A percentile compares a stretch with the other conserved stretches of the same genome.
phyloP scores from a whole-genome alignment of 2,797 vertebrate genomes.

The Coracias cyanogaster region DNA sequence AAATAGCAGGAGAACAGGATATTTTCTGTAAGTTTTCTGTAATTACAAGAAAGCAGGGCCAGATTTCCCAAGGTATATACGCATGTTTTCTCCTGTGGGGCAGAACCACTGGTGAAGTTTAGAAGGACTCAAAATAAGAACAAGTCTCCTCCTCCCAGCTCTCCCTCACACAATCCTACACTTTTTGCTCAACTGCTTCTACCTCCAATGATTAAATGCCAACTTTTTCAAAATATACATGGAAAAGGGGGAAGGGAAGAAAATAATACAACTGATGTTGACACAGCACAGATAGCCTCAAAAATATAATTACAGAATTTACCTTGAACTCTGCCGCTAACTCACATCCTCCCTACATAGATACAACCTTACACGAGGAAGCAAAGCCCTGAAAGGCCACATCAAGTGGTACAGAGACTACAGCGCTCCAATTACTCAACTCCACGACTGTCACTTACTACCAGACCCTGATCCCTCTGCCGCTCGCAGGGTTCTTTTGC shows the following conservation, averaged over 20 bases:
- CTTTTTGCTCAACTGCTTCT: neutral
- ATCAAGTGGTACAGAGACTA: neutral
- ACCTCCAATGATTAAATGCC: neutral
- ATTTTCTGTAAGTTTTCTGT: conserved; percentile 49
- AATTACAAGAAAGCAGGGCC: conserved; percentile 29
- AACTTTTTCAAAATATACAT: neutral
- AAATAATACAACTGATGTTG: neutral
- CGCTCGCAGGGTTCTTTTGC: neutral
- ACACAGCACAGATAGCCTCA: neutral
- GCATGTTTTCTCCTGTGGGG: neutral
- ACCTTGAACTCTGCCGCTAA: neutral
- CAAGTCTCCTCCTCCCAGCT: neutral
- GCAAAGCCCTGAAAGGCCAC: neutral
- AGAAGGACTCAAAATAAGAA: neutral
- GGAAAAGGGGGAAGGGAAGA: neutral
- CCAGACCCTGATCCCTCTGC: neutral
- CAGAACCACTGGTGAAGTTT: neutral
- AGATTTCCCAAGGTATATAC: conserved; percentile 34
- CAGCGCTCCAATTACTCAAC: neutral
- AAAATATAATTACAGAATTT: neutral
- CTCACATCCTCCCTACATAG: neutral
- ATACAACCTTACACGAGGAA: neutral
- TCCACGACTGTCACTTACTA: neutral
- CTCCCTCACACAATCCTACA: neutral
- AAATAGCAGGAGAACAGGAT: conserved; percentile 62